Evolutionary conservation across 1,140 invertebrate genomes (phyloP), one percentile per base, ranked within the genome.

Genomic region (Cyphomyrmex costatus): DNA sequence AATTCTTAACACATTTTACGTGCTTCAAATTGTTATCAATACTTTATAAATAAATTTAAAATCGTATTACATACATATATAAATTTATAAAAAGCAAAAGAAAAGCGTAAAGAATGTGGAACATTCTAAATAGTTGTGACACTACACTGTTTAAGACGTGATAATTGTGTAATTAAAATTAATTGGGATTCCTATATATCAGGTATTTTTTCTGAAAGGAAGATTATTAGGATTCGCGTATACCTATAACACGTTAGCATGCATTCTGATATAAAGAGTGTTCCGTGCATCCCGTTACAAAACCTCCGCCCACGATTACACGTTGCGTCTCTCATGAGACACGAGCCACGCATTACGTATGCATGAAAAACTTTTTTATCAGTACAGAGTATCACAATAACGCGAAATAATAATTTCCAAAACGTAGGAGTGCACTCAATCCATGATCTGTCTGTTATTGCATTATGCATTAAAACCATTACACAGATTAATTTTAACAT

Each of bases 311-410:
- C 19, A 61, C 24, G 24, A n/a, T 71, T 21, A 21, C 36, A 60
- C 33, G 24, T 73, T n/a, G 79, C 36, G 36, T n/a, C 63, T 83
- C 68, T 83, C 79, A 30, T 19, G 79, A 74, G 68, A 83, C 79
- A 74, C 79, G 21, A 80, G 77, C 30, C 46, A 73, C 27, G 51
- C 53, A 61, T 74, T 61, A 74, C 24, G 56, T 83, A 83, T 83
- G 53, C 79, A 83, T 74, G 79, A 83, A 74, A 74, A 83, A 83
- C 68, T 83, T 83, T 83, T 60, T 82, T 83, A 83, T 83, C 79
- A 74, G 79, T 61, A 36, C 53, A 21, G 1, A 82, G 66, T 83
- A 83, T 73, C 68, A 27, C 49, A 82, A 83, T 46, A 82, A 83
- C 36, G 68, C 27, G 53, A 70, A 68, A 53, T 79, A 80, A 83